Conservation (phyloP, 1,140 invertebrate species). For the Venturia canescens region DNA sequence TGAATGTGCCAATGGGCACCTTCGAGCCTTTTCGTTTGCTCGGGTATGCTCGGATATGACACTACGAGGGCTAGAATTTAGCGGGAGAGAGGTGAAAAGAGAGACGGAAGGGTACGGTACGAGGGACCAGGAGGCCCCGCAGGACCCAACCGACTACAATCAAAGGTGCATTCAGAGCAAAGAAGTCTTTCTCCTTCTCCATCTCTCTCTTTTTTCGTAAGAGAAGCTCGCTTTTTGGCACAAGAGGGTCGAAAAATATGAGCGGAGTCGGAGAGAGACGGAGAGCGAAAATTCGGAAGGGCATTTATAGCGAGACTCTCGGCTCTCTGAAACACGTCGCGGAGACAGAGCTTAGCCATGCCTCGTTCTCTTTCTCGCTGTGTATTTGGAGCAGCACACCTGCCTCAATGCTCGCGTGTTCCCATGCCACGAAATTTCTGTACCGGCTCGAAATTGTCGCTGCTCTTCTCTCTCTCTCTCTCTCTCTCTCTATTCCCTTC, state of each 20-base stretch:
- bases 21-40: background rate
- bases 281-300: constrained; percentile 14
- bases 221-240: constrained; percentile 48
- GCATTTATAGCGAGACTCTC: background rate
- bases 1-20: background rate
- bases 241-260: constrained; percentile 48
- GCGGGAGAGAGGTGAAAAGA: constrained; percentile 39
- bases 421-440: constrained; percentile 51
- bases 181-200: background rate
- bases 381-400: constrained; percentile 55
- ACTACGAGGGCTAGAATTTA: constrained; percentile 37
- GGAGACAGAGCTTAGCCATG: constrained; percentile 37
- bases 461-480: background rate
- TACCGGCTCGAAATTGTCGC: constrained; percentile 30
- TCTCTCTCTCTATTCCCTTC: background rate
- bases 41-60: constrained; percentile 58
- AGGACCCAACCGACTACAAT: constrained; percentile 66
- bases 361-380: constrained; percentile 32
- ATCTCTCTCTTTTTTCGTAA: constrained; percentile 28
- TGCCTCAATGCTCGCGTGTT: constrained; percentile 53
- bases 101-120: constrained; percentile 11
- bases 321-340: constrained; percentile 31
- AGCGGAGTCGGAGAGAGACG: constrained; percentile 25
- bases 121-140: constrained; percentile 40
- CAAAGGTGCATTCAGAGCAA: constrained; percentile 69